A percentile compares a stretch with the other conserved stretches of the same genome.
phyloP scores from a whole-genome alignment of 2,113 vertebrate species.

The Myotis davidii region DNA sequence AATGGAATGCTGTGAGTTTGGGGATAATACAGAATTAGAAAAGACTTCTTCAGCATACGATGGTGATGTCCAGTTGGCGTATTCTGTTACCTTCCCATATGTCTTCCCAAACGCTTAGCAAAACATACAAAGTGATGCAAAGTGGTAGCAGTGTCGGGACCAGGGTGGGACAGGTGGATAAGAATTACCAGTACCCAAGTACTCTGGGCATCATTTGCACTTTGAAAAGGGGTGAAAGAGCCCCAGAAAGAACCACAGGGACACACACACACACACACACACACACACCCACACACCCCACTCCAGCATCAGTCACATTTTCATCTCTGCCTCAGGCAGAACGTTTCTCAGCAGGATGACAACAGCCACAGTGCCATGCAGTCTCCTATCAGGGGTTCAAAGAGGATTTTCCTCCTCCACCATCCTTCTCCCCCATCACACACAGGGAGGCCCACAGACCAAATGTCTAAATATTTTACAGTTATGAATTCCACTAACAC shows the following conservation, averaged over 20 bases:
- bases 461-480: not conserved
- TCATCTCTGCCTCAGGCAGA: not conserved
- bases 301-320: not conserved
- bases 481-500: not conserved
- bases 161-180: not conserved
- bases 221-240: not conserved
- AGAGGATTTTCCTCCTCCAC: not conserved
- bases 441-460: not conserved
- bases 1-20: not conserved
- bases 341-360: not conserved
- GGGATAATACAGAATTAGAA: not conserved
- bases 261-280: not conserved
- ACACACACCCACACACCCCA: not conserved
- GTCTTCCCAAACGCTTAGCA: not conserved
- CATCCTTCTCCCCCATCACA: not conserved
- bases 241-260: not conserved
- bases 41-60: not conserved
- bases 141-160: not conserved
- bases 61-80: too few relatives aligned
- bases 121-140: not conserved
- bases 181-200: not conserved
- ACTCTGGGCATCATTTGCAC: not conserved
- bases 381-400: not conserved
- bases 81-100: not conserved
- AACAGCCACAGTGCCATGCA: not conserved